Conservation (phyloP, 2,113 vertebrate species). For the Oncorhynchus masou region DNA sequence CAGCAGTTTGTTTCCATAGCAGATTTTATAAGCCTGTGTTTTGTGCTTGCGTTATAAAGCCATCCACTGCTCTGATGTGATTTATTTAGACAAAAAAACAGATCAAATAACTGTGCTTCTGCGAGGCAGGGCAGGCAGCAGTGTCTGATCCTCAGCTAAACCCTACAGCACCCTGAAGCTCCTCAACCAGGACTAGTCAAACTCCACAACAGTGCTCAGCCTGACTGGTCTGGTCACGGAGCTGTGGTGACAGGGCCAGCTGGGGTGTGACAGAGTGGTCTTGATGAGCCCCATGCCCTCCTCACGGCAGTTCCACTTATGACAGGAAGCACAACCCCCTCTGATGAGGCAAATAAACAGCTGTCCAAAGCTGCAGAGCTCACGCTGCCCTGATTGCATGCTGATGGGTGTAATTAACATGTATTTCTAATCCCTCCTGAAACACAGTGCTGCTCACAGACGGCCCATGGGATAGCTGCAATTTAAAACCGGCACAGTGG, state of each 20-base stretch:
- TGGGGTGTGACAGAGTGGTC: constrained; percentile 22
- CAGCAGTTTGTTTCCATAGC: not conserved
- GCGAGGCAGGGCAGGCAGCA: not conserved
- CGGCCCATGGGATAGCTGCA: not conserved
- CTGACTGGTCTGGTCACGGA: not conserved
- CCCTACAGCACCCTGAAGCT: not conserved
- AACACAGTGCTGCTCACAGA: not conserved
- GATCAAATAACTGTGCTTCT: not conserved
- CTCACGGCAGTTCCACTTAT: constrained; percentile 49
- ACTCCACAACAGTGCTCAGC: too few relatives aligned
- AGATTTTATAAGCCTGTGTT: not conserved
- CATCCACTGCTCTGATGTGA: not conserved
- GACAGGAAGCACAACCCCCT: constrained; percentile 54
- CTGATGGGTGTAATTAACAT: constrained; percentile 45
- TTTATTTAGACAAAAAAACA: constrained; percentile 14
- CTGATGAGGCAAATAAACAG: constrained; percentile 59
- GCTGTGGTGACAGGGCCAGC: not conserved
- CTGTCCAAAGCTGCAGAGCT: constrained; percentile 44
- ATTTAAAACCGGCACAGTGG: not conserved
- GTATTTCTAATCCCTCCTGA: not conserved
- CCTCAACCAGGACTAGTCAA: too few relatives aligned
- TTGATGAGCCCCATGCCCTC: constrained; percentile 25
- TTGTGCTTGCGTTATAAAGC: not conserved
- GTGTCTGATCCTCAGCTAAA: constrained; percentile 7
- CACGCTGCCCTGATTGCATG: constrained; percentile 51